These are phyloP conservation scores for Trinorchestia longiramus DNA, from an alignment of 1,140 invertebrate genomes.

Conservation along the genomic window DNA sequence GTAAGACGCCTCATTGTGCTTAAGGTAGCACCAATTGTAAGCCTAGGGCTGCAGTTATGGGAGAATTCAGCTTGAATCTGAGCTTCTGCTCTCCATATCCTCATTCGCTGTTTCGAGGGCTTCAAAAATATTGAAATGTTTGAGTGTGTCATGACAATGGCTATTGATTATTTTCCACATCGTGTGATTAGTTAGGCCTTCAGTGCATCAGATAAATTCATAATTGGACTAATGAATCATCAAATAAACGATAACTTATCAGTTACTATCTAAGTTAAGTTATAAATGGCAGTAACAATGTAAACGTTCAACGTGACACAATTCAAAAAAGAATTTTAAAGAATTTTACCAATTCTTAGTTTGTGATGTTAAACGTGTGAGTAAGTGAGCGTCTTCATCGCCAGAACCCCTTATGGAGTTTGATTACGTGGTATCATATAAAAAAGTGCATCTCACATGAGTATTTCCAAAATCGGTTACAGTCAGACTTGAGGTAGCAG, in stretches of 20 bases:
- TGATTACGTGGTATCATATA: no score
- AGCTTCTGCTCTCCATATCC: neutral
- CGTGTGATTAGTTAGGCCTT: neutral
- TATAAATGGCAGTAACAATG: neutral
- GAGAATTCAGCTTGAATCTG: neutral
- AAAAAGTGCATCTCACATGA: no score
- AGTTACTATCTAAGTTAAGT: neutral
- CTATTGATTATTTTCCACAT: neutral
- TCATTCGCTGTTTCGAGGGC: neutral
- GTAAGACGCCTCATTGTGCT: constrained; percentile 38
- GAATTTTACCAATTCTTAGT: no score
- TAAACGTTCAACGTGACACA: no score
- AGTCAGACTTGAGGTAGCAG: neutral
- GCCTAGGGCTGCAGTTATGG: constrained; percentile 1
- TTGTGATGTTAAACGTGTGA: no score
- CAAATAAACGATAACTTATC: neutral
- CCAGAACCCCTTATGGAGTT: no score
- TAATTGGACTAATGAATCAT: neutral
- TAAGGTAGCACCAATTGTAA: neutral
- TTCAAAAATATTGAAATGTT: neutral
- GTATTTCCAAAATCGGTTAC: no score
- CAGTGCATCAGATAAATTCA: neutral
- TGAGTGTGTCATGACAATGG: neutral
- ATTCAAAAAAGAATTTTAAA: no score
- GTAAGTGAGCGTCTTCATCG: no score